Evolutionary conservation across 37 sponge, comb jelly and placozoan genomes (phyloP), one percentile per base, ranked within the genome.

Genomic region (Aphrocallistes beatrix): DNA sequence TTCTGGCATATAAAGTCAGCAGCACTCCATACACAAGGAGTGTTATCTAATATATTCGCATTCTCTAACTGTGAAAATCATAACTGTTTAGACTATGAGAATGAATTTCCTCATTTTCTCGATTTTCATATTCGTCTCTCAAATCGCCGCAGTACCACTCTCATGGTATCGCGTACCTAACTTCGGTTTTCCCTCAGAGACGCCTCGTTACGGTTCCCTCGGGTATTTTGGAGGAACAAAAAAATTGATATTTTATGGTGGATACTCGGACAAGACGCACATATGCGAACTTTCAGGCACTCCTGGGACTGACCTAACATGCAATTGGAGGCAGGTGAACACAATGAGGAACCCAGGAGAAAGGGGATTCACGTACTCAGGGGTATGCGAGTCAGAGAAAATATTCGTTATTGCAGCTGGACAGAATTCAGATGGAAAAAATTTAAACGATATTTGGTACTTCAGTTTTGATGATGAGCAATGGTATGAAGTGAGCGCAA

Each of bases 401-500:
- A 84, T 90, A 81, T 90, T 90, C 47, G 90, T 90, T 8, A 75
- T 90, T 0, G 34, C 88, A 1, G 85, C 37, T 0, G 90, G 90
- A 0, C 0, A 82, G 37, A 32, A 39, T 0, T 21, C 8, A 0
- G 37, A 36, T 16, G 39, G 1, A 30, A 38, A 9, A 21, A 87
- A 90, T 34, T 87, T 42, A 23, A 85, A 81, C 0, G 88, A 90
- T 51, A 45, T 81, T 36, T 90, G 90, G 90, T 87, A 38, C 37
- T 90, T 87, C 50, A 0, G 36, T 16, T 82, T 87, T 37, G 38
- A 0, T 8, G 39, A 37, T 8, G 17, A 37, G 9, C 0, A 81
- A 30, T 90, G 90, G 90, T 51, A 0, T 1, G 32, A 37, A 16
- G 0, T 87, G 30, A 36, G 32, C 9, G 39, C 83, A 1, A 40